phyloP scores from a whole-genome alignment of 2,797 vertebrate genomes.

The Iguana delicatissima region DNA sequence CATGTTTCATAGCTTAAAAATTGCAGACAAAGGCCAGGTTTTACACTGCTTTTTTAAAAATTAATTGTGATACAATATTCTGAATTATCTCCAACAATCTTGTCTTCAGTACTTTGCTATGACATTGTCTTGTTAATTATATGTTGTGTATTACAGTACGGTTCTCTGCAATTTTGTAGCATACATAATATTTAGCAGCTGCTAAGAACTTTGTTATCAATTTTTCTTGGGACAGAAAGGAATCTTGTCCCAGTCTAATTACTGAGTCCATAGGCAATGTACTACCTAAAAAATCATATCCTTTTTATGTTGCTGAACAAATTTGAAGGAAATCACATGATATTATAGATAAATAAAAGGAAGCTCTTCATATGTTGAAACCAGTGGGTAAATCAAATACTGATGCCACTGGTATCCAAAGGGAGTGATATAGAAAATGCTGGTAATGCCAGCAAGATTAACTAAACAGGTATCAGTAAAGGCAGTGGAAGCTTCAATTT shows the following conservation, averaged over 20 bases:
- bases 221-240: background rate
- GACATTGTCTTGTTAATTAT: background rate
- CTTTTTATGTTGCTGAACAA: background rate
- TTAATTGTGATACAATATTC: background rate
- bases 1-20: slow-evolving; percentile 59
- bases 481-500: background rate
- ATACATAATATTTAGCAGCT: background rate
- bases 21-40: slow-evolving; percentile 61
- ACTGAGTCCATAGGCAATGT: background rate
- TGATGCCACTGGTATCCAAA: too few relatives aligned
- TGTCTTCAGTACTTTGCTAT: background rate
- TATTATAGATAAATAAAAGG: background rate
- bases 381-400: background rate
- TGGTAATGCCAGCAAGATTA: too few relatives aligned
- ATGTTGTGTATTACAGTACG: background rate
- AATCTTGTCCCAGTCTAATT: background rate
- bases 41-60: background rate
- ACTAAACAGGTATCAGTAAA: background rate
- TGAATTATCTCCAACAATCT: background rate
- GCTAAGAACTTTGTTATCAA: background rate
- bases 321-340: background rate
- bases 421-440: background rate
- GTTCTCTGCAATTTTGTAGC: background rate
- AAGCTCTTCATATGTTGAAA: too few relatives aligned
- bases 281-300: background rate